Conservation (phyloP, 2,113 vertebrate species). For the Leptobrachium leishanense region DNA sequence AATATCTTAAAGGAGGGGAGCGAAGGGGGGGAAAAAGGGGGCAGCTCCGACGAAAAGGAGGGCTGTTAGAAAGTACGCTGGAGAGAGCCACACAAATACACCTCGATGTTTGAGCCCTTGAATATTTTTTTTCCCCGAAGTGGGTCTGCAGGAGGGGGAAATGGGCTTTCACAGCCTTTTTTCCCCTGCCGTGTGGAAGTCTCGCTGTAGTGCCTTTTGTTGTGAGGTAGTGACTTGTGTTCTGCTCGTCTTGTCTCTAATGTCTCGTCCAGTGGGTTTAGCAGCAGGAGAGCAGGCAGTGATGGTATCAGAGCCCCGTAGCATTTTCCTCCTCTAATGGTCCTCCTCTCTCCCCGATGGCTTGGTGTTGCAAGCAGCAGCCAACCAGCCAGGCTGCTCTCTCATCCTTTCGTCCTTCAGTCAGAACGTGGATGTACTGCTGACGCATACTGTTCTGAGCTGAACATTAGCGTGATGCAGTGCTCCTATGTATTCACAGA, state of each 20-base stretch:
- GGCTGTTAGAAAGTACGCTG: conserved; percentile 47
- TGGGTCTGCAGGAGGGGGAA: conserved; percentile 59
- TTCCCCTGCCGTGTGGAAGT: conserved; percentile 62
- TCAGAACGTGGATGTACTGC: conserved; percentile 88
- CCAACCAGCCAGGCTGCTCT: conserved; percentile 73
- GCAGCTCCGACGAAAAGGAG: conserved; percentile 40
- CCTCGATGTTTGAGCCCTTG: conserved; percentile 51
- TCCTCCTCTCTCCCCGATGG: conserved; percentile 66
- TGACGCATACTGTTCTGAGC: conserved; percentile 90
- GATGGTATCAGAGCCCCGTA: conserved; percentile 66
- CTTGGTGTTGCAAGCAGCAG: conserved; percentile 76
- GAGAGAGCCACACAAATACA: conserved; percentile 50
- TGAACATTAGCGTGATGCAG: conserved; percentile 90
- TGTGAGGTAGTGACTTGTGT: conserved; percentile 77
- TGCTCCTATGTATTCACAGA: conserved; percentile 82
- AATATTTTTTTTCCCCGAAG: conserved; percentile 43
- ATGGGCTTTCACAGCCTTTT: conserved; percentile 52
- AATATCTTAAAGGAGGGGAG: conserved; percentile 71
- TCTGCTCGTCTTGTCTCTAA: conserved; percentile 64
- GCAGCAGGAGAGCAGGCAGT: conserved; percentile 64
- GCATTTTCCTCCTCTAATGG: conserved; percentile 65
- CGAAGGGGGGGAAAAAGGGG: conserved; percentile 59
- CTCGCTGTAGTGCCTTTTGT: conserved; percentile 63
- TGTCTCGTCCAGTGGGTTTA: conserved; percentile 55
- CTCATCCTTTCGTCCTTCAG: conserved; percentile 94